Evolutionary conservation across 2,113 vertebrate species (phyloP).

Genomic region (Callopanchax toddi): DNA sequence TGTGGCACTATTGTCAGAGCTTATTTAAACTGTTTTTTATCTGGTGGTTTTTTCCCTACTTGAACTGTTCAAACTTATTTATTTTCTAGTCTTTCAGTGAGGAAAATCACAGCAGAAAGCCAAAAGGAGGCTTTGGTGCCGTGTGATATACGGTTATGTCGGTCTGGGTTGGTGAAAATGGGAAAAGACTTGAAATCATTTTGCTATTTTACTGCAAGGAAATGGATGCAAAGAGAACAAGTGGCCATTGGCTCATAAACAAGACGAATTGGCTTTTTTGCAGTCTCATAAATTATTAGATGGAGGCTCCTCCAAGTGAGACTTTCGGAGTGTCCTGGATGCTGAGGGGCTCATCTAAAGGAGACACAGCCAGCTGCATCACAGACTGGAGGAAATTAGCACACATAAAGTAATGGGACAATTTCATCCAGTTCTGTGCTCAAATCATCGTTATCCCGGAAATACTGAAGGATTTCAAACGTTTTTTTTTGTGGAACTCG

Average conservation of each 20-base stretch:
- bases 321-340: conserved; percentile 26
- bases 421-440: neutral
- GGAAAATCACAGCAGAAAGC: conserved; percentile 43
- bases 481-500: too few relatives aligned
- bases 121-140: conserved; percentile 28
- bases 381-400: neutral
- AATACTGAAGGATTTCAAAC: neutral
- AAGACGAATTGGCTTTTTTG: conserved; percentile 49
- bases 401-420: neutral
- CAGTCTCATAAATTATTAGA: conserved; percentile 59
- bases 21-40: conserved; percentile 39
- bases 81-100: conserved; percentile 24
- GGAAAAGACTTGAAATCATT: conserved; percentile 60
- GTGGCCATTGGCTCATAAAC: conserved; percentile 60
- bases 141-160: conserved; percentile 53
- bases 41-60: conserved; percentile 25
- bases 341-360: conserved; percentile 1
- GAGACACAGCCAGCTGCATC: neutral
- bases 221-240: conserved; percentile 54
- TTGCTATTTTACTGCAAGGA: conserved; percentile 42
- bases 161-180: conserved; percentile 19
- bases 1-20: conserved; percentile 21
- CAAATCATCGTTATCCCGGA: neutral
- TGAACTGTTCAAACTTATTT: conserved; percentile 36
- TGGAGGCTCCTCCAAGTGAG: conserved; percentile 19